Evolutionary conservation across 1,140 invertebrate genomes (phyloP), one percentile per base, ranked within the genome.

Genomic region (Eciton burchellii): DNA sequence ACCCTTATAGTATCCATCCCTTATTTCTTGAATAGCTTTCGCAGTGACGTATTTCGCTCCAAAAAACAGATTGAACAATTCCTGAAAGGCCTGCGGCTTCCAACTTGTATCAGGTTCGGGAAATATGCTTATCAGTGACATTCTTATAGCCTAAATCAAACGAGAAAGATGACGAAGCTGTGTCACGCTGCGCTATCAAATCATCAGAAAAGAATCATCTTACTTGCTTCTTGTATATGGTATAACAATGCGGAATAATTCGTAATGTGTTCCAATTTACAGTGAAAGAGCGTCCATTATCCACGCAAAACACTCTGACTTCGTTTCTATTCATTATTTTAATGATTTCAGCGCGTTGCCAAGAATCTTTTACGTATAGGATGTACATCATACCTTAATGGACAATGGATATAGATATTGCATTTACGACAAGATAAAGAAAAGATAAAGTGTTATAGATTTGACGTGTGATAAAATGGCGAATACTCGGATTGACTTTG

Each of bases 291-390:
- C 90, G 91, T 35, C 95, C 95, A 86, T 87, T 91, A 84, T 96
- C 95, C 0, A 96, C 93, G 62, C 93, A 94, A 71, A 92, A 92
- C 3, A 96, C 93, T 83, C 92, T 84, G 0, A 94, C 91, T 68
- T 86, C 91, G 57, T 91, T 89, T 26, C 89, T 63, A 2, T 90
- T 90, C 2, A 91, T 91, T 19, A 94, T 83, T 45, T 86, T 87
- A 9, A 77, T 60, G 3, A 95, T 91, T 52, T 89, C 77, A 1
- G 89, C 94, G 54, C 95, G 91, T 77, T 93, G 91, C 94, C 94
- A 95, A 12, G 19, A 74, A 16, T 90, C 81, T 68, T 94, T 93
- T 3, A 79, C 81, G 52, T 88, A 84, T 3, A 92, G 93, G 68
- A 95, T 94, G 70, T 93, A 95, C 11, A 89, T 85, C 92, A 8